Evolutionary conservation across 2,888 invertebrate genomes (phyloP), one percentile per base, ranked within the genome.

Genomic region (Hypomecis atomaria): DNA sequence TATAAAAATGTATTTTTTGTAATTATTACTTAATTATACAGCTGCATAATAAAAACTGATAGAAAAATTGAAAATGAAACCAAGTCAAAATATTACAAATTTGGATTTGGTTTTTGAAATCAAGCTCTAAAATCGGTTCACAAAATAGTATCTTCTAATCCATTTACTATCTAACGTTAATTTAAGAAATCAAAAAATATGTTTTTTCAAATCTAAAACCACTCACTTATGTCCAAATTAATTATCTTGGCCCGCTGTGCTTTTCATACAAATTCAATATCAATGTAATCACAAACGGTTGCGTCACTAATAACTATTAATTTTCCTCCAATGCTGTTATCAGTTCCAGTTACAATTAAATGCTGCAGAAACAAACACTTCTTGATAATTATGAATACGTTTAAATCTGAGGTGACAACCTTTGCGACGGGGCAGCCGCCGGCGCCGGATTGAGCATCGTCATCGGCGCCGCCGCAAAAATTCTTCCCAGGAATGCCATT

Each of bases 401-500:
- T 63, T 65, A 65, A 66, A 72, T 71, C 72, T 71, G 55, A 56
- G 50, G 45, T 52, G 49, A 60, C 65, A 53, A 53, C 56, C 68
- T 62, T 55, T 59, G 55, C 66, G 64, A 65, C 58, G 47, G 48
- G 64, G 44, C 71, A 40, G 73, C 69, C 74, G 75, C 71, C 76
- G 69, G 42, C 60, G 55, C 55, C 49, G 47, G 58, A 69, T n/a
- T 52, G 54, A 40, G 45, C 66, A 56, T 66, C 76, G 76, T 76
- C 77, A 76, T 65, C 50, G 76, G 71, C 75, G 77, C 72, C 76
- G 56, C 48, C 57, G 65, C 67, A 73, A 74, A 75, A 76, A 75
- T 74, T 71, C 71, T 81, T 79, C 79, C 77, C 73, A 78, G 73
- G 81, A 84, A 86, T 85, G 79, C 68, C 65, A 75, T 71, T 73